Evolutionary conservation across 2,113 vertebrate species (phyloP).

Genomic region (Gallinago undulata): DNA sequence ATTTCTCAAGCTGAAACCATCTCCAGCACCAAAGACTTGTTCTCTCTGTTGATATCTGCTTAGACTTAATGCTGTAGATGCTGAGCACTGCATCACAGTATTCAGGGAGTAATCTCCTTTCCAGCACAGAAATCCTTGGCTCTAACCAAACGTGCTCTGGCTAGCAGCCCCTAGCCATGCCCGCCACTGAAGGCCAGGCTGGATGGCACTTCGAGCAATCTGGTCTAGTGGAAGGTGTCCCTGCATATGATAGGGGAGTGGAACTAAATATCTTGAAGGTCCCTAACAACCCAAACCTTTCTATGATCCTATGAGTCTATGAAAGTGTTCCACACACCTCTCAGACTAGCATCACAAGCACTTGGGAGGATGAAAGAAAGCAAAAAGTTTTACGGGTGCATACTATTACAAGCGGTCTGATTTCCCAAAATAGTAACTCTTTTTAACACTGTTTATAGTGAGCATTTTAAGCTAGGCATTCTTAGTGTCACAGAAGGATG

Average conservation of each 20-base stretch:
- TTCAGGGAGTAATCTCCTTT: not conserved
- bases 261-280: not conserved
- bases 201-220: not conserved
- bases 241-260: not conserved
- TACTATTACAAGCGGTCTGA: not conserved
- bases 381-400: not conserved
- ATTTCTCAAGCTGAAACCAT: not conserved
- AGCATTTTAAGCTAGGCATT: not conserved
- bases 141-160: not conserved
- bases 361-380: not conserved
- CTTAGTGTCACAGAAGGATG: conserved; percentile 12
- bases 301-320: not conserved
- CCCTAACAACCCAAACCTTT: not conserved
- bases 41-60: not conserved
- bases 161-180: not conserved
- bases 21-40: not conserved
- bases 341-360: not conserved
- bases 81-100: not conserved
- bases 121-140: not conserved
- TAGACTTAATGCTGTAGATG: not conserved
- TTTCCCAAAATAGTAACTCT: not conserved
- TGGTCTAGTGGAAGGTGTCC: not conserved
- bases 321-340: not conserved
- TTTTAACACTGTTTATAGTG: not conserved
- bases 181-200: not conserved